Evolutionary conservation across 2,888 invertebrate genomes (phyloP).

Genomic region (Strigamia maritima): DNA sequence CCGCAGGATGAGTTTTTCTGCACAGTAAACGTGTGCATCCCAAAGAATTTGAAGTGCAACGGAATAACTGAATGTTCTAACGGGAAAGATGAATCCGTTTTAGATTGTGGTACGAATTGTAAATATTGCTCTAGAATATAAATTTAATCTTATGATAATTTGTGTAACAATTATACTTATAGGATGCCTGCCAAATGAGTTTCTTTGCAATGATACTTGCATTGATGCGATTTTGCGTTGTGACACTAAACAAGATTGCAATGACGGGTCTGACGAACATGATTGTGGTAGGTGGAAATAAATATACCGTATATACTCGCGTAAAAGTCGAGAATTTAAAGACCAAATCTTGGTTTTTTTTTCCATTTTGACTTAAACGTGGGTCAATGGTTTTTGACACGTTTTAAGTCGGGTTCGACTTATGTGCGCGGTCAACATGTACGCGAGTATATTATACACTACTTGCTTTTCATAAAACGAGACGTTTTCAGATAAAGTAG

Average conservation of each 20-base stretch:
- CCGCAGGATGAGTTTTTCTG: conserved; percentile 18
- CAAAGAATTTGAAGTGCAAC: conserved; percentile 45
- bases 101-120: conserved; percentile 39
- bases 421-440: too few species aligned
- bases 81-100: conserved; percentile 39
- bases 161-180: background rate
- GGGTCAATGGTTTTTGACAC: too few species aligned
- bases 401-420: too few species aligned
- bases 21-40: conserved; percentile 44
- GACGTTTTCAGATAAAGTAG: too few species aligned
- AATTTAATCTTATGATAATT: too few species aligned
- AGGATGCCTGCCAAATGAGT: conserved; percentile 56
- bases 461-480: too few species aligned
- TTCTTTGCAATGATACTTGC: conserved; percentile 54
- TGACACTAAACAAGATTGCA: conserved; percentile 53
- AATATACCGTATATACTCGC: too few species aligned
- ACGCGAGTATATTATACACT: too few species aligned
- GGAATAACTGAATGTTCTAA: conserved; percentile 44
- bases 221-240: conserved; percentile 54
- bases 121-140: too few species aligned
- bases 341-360: too few species aligned
- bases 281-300: conserved; percentile 53
- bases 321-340: too few species aligned
- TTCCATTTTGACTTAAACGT: too few species aligned
- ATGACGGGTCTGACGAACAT: conserved; percentile 53